Evolutionary conservation across 1,140 invertebrate species (phyloP).

Genomic region (Eufriesea mexicana): DNA sequence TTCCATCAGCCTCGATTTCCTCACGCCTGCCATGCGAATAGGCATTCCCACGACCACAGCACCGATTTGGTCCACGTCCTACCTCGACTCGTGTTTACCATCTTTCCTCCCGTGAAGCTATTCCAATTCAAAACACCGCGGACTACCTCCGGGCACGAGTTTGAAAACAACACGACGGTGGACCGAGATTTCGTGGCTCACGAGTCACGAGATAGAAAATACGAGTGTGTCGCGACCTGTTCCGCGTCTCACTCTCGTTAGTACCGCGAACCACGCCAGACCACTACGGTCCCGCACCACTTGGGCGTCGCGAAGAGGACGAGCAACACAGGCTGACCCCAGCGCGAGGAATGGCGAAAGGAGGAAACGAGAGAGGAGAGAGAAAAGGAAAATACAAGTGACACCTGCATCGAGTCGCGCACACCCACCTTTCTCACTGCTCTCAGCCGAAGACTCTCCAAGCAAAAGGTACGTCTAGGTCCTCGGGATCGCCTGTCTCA

Average conservation of each 20-base stretch:
- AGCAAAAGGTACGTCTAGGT: background rate
- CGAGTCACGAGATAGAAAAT: background rate
- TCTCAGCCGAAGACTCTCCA: background rate
- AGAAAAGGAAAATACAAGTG: background rate
- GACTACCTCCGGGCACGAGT: background rate
- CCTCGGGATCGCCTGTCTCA: background rate
- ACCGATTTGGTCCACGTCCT: background rate
- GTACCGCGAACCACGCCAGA: no score
- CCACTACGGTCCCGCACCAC: no score
- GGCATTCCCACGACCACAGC: background rate
- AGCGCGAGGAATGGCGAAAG: background rate
- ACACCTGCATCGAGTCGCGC: background rate
- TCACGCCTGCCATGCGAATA: background rate
- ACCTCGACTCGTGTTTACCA: background rate
- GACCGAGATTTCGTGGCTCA: background rate
- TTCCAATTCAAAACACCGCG: background rate
- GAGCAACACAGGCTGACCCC: no score
- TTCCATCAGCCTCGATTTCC: background rate
- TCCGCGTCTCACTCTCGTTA: no score
- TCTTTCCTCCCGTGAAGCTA: background rate
- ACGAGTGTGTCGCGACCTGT: no score
- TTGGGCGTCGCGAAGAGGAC: no score
- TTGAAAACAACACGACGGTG: background rate
- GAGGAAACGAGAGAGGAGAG: no score
- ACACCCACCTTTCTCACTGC: conserved; percentile 31